A percentile compares a stretch with the other conserved stretches of the same genome.
Evolutionary conservation across 2,888 invertebrate species (phyloP).

Genomic region (Matsumyia berberina): DNA sequence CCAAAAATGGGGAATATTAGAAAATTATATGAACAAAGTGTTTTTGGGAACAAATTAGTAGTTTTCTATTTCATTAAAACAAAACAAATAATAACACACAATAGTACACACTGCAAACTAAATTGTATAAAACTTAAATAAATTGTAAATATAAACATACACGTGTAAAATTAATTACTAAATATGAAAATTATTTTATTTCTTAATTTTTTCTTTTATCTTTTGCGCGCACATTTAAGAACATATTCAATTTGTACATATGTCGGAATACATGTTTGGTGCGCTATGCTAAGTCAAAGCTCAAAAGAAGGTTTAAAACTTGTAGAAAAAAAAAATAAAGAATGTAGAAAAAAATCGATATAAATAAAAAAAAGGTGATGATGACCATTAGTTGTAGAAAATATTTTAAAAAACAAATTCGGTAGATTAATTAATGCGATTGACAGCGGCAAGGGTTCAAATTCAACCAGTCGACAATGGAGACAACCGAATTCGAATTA

Average conservation of each 20-base stretch:
- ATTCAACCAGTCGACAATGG: not conserved
- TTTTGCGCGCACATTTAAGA: constrained; percentile 38
- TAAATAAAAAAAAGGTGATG: not conserved
- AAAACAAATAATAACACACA: constrained; percentile 27
- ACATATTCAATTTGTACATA: constrained; percentile 55
- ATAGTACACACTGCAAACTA: not conserved
- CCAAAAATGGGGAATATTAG: constrained; percentile 69
- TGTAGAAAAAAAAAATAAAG: constrained; percentile 31
- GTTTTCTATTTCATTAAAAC: constrained; percentile 73
- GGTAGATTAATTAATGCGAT: not conserved
- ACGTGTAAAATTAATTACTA: constrained; percentile 1
- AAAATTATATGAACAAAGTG: constrained; percentile 75
- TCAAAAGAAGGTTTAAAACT: constrained; percentile 57
- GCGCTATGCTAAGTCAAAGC: constrained; percentile 61
- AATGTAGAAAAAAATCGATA: constrained; percentile 1
- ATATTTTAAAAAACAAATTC: constrained; percentile 1
- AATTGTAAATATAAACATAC: constrained; percentile 32
- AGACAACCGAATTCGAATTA: not conserved
- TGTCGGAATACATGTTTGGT: constrained; percentile 34
- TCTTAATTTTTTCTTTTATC: constrained; percentile 1
- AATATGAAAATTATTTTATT: not conserved
- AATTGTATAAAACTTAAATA: constrained; percentile 19
- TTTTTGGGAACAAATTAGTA: constrained; percentile 79
- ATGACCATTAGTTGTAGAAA: constrained; percentile 15
- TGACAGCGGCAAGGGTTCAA: not conserved